Base-by-base conservation (phyloP, 2,888 invertebrate species). In the Drosophila sordidula region DNA sequence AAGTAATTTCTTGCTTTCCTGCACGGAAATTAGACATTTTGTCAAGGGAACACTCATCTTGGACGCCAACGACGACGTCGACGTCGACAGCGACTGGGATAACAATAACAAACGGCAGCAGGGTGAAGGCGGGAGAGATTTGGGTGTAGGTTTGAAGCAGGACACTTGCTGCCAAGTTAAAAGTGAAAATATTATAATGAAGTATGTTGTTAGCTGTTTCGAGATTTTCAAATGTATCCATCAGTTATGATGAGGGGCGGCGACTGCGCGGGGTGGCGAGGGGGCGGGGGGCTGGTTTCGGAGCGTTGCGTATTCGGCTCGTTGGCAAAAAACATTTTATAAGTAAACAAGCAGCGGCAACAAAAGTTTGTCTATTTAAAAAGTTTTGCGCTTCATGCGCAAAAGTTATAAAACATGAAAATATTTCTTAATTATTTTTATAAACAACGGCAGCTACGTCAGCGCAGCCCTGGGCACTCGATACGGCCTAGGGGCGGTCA, bases 351-450 rank as follows among this genome's bases (percentile, higher is more conserved):
- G 84, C 67, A 70, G 73, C 78, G 69, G 84, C 86, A 84, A 80
- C 78, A 84, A 85, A 85, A 85, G 76, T 85, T 85, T 85, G 86
- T 86, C 84, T 85, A 86, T 86, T 85, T 86, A 86, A 85, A 85
- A 86, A 85, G 80, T 84, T 84, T 84, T 74, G 71, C 72, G 62
- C 65, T 57, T 67, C 78, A 81, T 81, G 81, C 83, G 70, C 78
- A 75, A 77, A 87, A 87, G 81, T 88, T 87, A 81, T 85, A 83
- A 83, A 88, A 88, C 87, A 88, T 87, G 83, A 87, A 88, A 87
- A 87, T 87, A 87, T 87, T 87, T 87, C 88, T 87, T 87, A 87
- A 87, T 87, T 87, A 87, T 86, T 88, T 88, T 87, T 87, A 87
- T 80, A 87, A 87, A 87, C 85, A 85, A 79, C 76, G 64, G 70